Base-by-base conservation (phyloP, 2,113 vertebrate species). In the Leptobrachium ailaonicum region DNA sequence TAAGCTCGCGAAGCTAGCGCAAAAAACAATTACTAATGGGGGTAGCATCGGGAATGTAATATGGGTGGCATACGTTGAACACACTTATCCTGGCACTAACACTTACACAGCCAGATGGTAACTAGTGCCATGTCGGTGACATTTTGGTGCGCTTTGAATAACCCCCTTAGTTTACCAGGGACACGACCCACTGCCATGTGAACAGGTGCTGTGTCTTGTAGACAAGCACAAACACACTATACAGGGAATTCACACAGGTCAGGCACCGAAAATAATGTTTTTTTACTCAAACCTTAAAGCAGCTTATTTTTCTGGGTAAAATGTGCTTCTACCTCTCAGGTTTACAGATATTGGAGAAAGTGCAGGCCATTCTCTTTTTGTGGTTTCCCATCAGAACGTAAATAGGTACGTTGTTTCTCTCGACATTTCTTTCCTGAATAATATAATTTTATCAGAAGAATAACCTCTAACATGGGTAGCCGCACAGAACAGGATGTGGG, bases 391-490 rank as follows among this genome's bases (percentile, higher is more conserved):
- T 68, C 47, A 76, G 40, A 76, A 41, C 41, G 54, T 76, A 47
- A 68, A 69, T 50, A 68, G 71, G 42, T 47, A 40, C 9, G 50
- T 6, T 75, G 73, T 74, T 73, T 54, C 44, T 66, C 43, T 66
- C 45, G 70, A 43, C 44, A 44, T 32, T 72, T 66, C n/a, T 45
- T 13, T 69, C 45, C 58, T 73, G 63, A 44, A 74, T 41, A 74
- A 80, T 63, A 67, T 67, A 44, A 66, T 66, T 73, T 67, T 80
- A 67, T 74, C 71, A 74, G 71, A 68, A 60, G 71, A 74, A 80
- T 80, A 60, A 68, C 70, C 62, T 79, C 77, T 80, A 80, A 80
- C 71, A 81, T 69, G 42, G 70, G 64, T 54, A 68, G 71, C 71
- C 64, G 10, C 64, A 74, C n/a, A 58, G 6, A 80, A 71, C 75